Evolutionary conservation across 2,888 invertebrate species (phyloP).

Genomic region (Pheosia gnoma): DNA sequence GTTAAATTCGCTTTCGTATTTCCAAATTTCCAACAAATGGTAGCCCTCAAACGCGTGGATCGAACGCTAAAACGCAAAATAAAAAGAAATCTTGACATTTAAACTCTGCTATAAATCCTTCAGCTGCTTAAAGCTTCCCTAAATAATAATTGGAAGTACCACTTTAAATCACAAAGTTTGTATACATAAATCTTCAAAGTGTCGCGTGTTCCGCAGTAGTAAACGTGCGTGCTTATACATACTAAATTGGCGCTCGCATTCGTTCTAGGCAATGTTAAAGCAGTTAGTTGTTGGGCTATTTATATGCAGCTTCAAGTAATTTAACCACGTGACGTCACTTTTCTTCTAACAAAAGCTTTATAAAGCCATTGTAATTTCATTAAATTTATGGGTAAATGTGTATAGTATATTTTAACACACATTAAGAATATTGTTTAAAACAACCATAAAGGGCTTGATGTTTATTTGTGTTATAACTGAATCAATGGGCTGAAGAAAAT

Average conservation of each 20-base stretch:
- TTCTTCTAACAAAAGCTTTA: too few relatives aligned
- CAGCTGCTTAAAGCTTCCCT: neutral
- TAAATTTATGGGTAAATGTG: too few relatives aligned
- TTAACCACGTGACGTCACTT: neutral
- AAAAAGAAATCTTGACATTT: neutral
- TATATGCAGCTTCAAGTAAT: neutral
- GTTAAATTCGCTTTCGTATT: too few relatives aligned
- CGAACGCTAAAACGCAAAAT: neutral
- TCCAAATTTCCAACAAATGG: too few relatives aligned
- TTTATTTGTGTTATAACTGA: neutral
- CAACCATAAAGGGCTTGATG: neutral
- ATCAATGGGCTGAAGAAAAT: neutral
- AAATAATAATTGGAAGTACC: neutral
- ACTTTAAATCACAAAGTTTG: neutral
- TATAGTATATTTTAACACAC: too few relatives aligned
- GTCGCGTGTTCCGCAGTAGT: constrained; percentile 1
- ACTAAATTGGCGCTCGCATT: neutral
- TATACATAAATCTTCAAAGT: neutral
- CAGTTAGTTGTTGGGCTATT: neutral
- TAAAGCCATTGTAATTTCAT: too few relatives aligned
- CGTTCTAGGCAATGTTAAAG: neutral
- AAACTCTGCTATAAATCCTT: neutral
- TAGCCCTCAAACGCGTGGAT: too few relatives aligned
- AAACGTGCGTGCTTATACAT: constrained; percentile 1
- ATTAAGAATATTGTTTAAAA: neutral